Conservation (phyloP, 2,888 invertebrate genomes). For the Papilio protenor region DNA sequence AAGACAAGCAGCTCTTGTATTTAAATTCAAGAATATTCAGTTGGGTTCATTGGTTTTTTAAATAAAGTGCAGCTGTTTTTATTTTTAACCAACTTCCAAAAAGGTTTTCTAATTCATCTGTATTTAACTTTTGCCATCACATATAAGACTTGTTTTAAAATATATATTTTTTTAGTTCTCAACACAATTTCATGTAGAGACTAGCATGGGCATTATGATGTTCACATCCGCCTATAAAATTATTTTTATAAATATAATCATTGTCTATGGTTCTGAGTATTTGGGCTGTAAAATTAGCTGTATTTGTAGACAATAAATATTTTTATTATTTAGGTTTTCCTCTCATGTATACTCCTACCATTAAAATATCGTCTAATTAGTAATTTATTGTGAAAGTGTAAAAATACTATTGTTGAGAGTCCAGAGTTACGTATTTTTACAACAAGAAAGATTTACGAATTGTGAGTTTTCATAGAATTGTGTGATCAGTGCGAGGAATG, state of each 20-base stretch:
- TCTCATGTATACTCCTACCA: conserved; percentile 34
- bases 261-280: conserved; percentile 25
- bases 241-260: conserved; percentile 60
- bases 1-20: neutral
- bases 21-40: neutral
- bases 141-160: conserved; percentile 4
- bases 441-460: conserved; percentile 25
- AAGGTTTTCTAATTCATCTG: too few relatives aligned
- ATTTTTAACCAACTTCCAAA: too few relatives aligned
- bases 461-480: conserved; percentile 27
- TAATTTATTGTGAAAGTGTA: conserved; percentile 40
- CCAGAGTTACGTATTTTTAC: conserved; percentile 43
- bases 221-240: conserved; percentile 66
- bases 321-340: conserved; percentile 33
- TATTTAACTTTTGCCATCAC: neutral
- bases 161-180: neutral
- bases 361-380: conserved; percentile 25
- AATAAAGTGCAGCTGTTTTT: neutral
- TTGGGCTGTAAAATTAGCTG: conserved; percentile 34
- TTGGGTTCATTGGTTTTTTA: neutral
- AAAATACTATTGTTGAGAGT: conserved; percentile 31
- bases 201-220: conserved; percentile 57
- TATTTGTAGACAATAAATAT: conserved; percentile 44
- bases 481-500: conserved; percentile 47
- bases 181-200: conserved; percentile 34